Conservation (phyloP, 2,797 vertebrate genomes). For the Petrocephalus schoutedeni region DNA sequence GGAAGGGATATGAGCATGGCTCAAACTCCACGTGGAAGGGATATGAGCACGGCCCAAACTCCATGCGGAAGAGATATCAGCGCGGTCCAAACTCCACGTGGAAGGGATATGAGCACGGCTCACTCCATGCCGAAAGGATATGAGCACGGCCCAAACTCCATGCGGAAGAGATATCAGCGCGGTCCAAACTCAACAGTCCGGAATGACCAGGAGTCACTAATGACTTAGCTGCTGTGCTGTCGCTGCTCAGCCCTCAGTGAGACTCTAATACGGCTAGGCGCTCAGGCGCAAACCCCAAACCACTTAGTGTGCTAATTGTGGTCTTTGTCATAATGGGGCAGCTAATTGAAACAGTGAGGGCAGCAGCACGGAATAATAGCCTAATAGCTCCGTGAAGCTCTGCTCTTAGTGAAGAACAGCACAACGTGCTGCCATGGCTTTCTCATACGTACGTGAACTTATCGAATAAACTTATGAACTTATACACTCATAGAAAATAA, state of each 20-base stretch:
- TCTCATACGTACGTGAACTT: background rate
- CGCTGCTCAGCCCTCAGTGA: conserved; percentile 39
- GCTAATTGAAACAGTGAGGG: conserved; percentile 48
- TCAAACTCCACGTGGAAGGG: no score
- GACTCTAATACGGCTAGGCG: conserved; percentile 53
- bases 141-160: no score
- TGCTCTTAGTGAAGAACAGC: background rate
- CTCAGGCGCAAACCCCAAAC: conserved; percentile 37
- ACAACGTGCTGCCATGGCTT: background rate
- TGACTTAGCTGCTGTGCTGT: background rate
- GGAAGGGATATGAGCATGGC: no score
- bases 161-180: no score
- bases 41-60: no score
- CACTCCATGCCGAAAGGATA: no score
- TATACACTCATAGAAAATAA: background rate
- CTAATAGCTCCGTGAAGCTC: conserved; percentile 35
- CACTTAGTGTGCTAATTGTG: conserved; percentile 45
- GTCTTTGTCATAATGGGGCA: conserved; percentile 47
- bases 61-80: no score
- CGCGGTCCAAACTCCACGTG: no score
- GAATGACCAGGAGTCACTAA: background rate
- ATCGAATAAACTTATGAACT: background rate
- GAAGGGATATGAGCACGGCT: no score
- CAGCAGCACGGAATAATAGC: conserved; percentile 42
- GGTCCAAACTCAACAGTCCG: no score